Percentiles rank a stretch among this genome's conserved stretches.
Conservation (phyloP, 2,888 invertebrate species). For the Sarcophaga rosellei region DNA sequence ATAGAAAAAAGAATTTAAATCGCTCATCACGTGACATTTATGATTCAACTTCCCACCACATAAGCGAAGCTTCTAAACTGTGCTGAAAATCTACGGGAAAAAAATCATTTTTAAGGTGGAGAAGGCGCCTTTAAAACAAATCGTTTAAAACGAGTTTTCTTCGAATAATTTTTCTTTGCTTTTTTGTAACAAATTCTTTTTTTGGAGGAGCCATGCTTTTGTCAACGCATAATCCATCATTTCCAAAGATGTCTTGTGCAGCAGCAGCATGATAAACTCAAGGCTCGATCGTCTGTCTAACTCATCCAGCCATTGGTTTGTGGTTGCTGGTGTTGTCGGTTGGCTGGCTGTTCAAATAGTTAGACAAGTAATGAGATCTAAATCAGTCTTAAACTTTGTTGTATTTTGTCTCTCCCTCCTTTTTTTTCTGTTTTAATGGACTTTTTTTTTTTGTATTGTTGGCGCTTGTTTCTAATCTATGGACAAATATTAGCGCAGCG, state of each 20-base stretch:
- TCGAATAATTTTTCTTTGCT: background rate
- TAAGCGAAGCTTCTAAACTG: background rate
- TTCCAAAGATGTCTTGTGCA: conserved; percentile 44
- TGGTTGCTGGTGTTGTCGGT: too few species aligned
- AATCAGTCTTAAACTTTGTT: conserved; percentile 68
- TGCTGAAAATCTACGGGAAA: background rate
- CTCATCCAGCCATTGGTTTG: too few species aligned
- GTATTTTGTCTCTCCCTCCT: conserved; percentile 45
- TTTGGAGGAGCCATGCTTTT: conserved; percentile 63
- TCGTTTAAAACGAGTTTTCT: conserved; percentile 68
- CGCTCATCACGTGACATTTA: conserved; percentile 58
- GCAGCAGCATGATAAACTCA: conserved; percentile 49
- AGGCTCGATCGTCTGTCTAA: background rate
- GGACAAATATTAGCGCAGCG: conserved; percentile 3
- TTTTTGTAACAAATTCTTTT: too few species aligned
- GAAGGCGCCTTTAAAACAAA: conserved; percentile 63
- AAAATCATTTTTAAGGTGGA: conserved; percentile 28
- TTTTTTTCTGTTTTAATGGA: conserved; percentile 17
- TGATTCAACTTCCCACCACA: conserved; percentile 50
- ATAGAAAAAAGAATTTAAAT: background rate
- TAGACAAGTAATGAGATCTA: conserved; percentile 68
- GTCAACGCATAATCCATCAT: conserved; percentile 80
- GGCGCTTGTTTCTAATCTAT: conserved; percentile 43
- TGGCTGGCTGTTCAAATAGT: background rate
- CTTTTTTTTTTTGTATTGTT: background rate